phyloP scores from a whole-genome alignment of 2,888 invertebrate genomes.

The Noctua comes region DNA sequence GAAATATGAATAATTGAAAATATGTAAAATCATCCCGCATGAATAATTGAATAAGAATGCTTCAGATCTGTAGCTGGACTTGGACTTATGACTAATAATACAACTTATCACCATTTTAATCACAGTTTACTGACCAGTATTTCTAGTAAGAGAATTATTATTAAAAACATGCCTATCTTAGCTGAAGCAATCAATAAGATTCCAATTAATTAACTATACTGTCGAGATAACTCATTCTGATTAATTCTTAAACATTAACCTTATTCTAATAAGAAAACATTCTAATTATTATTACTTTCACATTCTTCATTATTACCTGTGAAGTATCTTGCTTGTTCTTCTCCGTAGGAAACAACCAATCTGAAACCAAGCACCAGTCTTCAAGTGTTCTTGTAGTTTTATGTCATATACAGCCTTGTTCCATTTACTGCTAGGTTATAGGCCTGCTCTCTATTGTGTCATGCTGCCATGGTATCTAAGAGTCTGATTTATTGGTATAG shows the following conservation, averaged over 20 bases:
- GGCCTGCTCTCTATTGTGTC: neutral
- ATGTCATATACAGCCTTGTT: neutral
- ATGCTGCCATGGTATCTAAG: neutral
- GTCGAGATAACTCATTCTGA: neutral
- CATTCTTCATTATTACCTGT: neutral
- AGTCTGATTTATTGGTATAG: neutral
- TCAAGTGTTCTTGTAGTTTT: no score
- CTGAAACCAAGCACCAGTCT: neutral
- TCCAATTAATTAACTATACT: neutral
- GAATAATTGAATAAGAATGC: constrained; percentile 12
- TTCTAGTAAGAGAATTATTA: constrained; percentile 13
- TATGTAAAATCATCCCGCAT: constrained; percentile 1
- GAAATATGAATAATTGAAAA: constrained; percentile 14
- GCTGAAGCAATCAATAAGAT: constrained; percentile 17
- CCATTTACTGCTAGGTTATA: neutral
- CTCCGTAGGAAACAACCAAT: neutral
- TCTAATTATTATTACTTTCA: neutral
- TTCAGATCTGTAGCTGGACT: neutral
- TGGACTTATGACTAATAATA: constrained; percentile 31
- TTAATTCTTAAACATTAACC: neutral
- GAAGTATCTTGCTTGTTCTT: neutral
- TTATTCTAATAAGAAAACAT: constrained; percentile 27
- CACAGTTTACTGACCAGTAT: constrained; percentile 12
- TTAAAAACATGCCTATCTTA: constrained; percentile 14
- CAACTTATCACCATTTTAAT: constrained; percentile 10